Evolutionary conservation across 2,113 vertebrate species (phyloP), one percentile per base, ranked within the genome.

Genomic region (Athene cunicularia): DNA sequence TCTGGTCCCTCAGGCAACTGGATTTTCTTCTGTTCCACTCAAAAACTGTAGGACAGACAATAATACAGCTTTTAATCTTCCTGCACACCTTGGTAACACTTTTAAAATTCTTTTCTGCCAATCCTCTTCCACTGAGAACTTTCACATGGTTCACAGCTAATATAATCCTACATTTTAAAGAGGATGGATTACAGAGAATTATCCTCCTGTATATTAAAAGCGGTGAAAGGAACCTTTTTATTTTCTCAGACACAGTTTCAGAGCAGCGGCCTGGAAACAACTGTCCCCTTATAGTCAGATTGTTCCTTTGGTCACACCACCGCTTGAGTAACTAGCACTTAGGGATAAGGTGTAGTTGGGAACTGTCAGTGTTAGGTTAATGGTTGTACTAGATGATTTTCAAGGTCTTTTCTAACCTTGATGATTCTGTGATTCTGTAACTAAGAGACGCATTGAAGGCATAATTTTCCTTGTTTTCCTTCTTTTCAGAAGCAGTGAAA

Each of bases 141-240:
- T 96, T 91, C 93, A 95, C 74, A 26, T 90, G 87, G 58, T 86
- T 94, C 21, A 23, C 58, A 85, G 53, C 59, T 90, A 91, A 80
- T 21, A 80, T 50, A 79, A 96, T 64, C 81, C 91, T 66, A 59
- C 67, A 66, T 82, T 85, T 93, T 95, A 88, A 95, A 91, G 81
- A 76, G 86, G 71, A 70, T 67, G 59, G 71, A 95, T 97, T 95
- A 94, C 49, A 91, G 60, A 74, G 72, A 75, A 91, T 94, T 95
- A 96, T 70, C 49, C 45, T 91, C 73, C 66, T 58, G 24, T 66
- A 47, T 17, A 87, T 9, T 67, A 68, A 30, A 92, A 85, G 19
- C 43, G 64, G 14, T 95, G 84, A 94, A 94, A 96, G 62, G 74
- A 91, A 73, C n/a, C 50, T 64, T 95, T 94, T 76, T 50, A 70